Conservation (phyloP, 1,140 invertebrate species). For the Oppia nitens region DNA sequence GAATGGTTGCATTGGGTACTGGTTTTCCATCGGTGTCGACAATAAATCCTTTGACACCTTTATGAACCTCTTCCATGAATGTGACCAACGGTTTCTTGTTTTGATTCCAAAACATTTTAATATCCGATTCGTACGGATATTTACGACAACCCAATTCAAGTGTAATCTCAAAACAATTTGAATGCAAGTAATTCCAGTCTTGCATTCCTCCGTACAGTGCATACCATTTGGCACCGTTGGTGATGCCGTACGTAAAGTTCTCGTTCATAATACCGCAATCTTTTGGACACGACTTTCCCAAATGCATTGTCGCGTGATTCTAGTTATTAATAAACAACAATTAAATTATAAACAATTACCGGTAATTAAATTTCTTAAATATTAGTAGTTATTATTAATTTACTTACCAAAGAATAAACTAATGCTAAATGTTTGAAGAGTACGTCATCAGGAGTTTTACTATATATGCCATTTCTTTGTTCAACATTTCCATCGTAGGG, state of each 20-base stretch:
- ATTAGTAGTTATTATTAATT: not conserved
- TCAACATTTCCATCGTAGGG: constrained; percentile 59
- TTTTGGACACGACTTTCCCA: constrained; percentile 47
- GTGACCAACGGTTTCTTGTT: constrained; percentile 66
- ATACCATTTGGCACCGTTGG: constrained; percentile 86
- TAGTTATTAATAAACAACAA: constrained; percentile 25
- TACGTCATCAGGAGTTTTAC: constrained; percentile 57
- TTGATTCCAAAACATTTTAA: constrained; percentile 68
- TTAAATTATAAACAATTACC: constrained; percentile 2
- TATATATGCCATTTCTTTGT: constrained; percentile 24
- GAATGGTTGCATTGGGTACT: constrained; percentile 54
- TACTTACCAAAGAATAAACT: constrained; percentile 52
- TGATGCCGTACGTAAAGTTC: constrained; percentile 61
- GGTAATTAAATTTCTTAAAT: constrained; percentile 3
- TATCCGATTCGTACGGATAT: constrained; percentile 53
- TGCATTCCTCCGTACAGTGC: constrained; percentile 67
- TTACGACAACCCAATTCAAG: constrained; percentile 87
- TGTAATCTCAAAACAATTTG: constrained; percentile 78
- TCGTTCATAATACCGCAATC: constrained; percentile 33
- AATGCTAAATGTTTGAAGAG: constrained; percentile 65
- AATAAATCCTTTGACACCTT: constrained; percentile 69
- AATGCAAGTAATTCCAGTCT: constrained; percentile 88
- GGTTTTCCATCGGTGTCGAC: constrained; percentile 50
- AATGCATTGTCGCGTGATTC: constrained; percentile 63
- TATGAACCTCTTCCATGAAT: constrained; percentile 77